Evolutionary conservation across 2,113 vertebrate species (phyloP), one percentile per base, ranked within the genome.

Genomic region (Crotalus horridus): DNA sequence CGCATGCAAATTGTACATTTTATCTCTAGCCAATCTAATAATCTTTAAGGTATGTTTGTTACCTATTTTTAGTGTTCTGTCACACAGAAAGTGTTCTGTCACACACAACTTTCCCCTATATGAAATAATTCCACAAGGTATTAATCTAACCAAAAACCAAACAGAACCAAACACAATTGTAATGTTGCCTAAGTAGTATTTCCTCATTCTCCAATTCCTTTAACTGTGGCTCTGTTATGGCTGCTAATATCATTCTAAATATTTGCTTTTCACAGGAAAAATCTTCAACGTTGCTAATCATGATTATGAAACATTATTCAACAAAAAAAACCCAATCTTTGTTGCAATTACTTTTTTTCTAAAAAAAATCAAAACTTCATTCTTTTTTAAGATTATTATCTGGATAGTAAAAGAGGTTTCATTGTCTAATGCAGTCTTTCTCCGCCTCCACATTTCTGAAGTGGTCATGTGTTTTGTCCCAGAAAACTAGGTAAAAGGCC

Each of bases 401-500:
- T 85, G 90, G 88, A 92, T 89, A 61, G 69, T 46, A 0, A 8
- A 48, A 85, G 89, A 92, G 51, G 85, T 89, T 11, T 43, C 89
- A 48, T 54, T 61, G 89, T 1, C 2, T 53, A 92, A 94, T 23
- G 93, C 91, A 4, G 0, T 87, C 93, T 55, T 95, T 95, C 96
- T 95, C 94, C 88, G 91, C 48, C 87, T 89, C 91, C 0, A 89
- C 96, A 94, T 95, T 96, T 95, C 93, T 89, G 33, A 59, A 26
- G 12, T 69, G 0, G 89, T 93, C 93, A 86, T 94, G 61, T 91
- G 94, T 21, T 26, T 43, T 0, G 53, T 93, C 1, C 1, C 6
- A 87, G 58, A 91, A 3, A 97, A 96, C 93, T 95, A 90, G 97
- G 96, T 24, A 6, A 97, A 97, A 97, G 95, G 95, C 95, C 94